Evolutionary conservation across 2,888 invertebrate genomes (phyloP), one percentile per base, ranked within the genome.

Genomic region (Machimus atricapillus): DNA sequence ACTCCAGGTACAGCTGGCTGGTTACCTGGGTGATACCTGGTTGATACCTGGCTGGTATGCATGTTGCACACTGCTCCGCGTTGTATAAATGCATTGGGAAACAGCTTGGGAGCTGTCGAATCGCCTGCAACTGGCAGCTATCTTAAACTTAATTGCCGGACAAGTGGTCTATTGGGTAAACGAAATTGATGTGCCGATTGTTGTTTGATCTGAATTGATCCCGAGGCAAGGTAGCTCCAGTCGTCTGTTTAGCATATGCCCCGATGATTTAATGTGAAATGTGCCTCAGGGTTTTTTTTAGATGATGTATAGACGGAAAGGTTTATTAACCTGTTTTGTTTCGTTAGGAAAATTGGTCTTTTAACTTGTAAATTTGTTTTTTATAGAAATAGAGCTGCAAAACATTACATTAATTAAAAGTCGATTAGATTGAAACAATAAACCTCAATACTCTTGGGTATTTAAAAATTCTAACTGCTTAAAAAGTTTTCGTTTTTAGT

Each of bases 81-180:
- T 31, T 31, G 52, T 56, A 43, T 34, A 52, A 27, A n/a, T 9
- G 52, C 52, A 43, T 81, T 81, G 81, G 81, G 81, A 81, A 81
- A 81, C 52, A 81, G 52, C 66, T 23, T 66, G 66, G 76, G 56
- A 81, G 52, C 81, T 81, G 81, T 81, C 81, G 52, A 52, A 56
- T 52, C 31, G 56, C 27, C 81, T 31, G 81, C 52, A 81, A 81
- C 56, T 52, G 23, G 81, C 81, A 81, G 52, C 81, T 81, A 81
- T 81, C 81, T 81, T 81, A 52, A 81, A 81, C 81, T 81, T 81
- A 81, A 81, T 81, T 81, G 81, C 81, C 56, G 56, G 81, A 81
- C 81, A 81, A 52, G 81, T 81, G 81, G 52, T 52, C 52, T 81
- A 81, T 81, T 81, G 81, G 52, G 81, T 56, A 81, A 81, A 81